Conservation (phyloP, 2,113 vertebrate species). For the Genyomyrus donnyi region DNA sequence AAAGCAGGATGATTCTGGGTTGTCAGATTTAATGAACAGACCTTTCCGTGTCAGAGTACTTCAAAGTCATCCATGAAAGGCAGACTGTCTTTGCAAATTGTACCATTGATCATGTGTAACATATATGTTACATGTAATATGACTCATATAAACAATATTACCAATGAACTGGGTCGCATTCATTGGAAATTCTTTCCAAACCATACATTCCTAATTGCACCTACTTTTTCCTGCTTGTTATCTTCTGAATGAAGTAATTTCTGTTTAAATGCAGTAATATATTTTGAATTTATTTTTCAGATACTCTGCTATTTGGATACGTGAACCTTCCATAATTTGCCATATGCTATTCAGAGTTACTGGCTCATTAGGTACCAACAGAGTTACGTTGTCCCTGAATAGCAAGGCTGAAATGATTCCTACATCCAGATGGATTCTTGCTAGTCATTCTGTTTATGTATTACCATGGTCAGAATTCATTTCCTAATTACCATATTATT, state of each 20-base stretch:
- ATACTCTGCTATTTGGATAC: constrained; percentile 43
- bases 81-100: neutral
- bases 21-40: constrained; percentile 36
- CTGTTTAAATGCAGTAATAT: neutral
- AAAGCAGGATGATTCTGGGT: constrained; percentile 14
- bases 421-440: constrained; percentile 39
- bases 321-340: constrained; percentile 43
- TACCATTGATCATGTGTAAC: neutral
- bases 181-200: neutral
- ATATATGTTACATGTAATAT: neutral
- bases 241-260: neutral
- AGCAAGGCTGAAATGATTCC: constrained; percentile 35
- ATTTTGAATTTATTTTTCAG: constrained; percentile 27
- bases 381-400: constrained; percentile 40
- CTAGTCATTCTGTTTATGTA: constrained; percentile 16
- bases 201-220: neutral
- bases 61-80: neutral
- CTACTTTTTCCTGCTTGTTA: neutral
- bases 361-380: constrained; percentile 52
- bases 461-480: constrained; percentile 22
- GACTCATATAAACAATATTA: neutral
- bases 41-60: constrained; percentile 25
- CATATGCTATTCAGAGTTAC: constrained; percentile 52
- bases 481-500: constrained; percentile 20
- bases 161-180: neutral